Evolutionary conservation across 2,888 invertebrate genomes (phyloP).

Genomic region (Saturnia japonica): DNA sequence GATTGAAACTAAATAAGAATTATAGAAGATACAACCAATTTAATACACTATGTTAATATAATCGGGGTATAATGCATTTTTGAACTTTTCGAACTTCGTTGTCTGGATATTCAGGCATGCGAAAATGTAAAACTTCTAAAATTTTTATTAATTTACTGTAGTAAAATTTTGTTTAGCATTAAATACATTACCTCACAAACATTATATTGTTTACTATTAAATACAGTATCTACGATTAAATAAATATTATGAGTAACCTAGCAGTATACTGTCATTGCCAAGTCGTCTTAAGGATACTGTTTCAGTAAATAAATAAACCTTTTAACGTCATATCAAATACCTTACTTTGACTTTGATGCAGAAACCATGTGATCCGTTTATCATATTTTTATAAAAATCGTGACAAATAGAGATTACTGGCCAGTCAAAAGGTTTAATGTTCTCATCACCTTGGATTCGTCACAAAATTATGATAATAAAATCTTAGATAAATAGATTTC

Average conservation of each 20-base stretch:
- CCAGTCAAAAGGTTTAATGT: slow-evolving; percentile 36
- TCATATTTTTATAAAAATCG: slow-evolving; percentile 61
- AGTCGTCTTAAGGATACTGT: background rate
- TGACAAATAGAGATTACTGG: slow-evolving; percentile 65
- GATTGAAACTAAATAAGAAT: background rate
- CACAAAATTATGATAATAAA: slow-evolving; percentile 31
- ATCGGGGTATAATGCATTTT: background rate
- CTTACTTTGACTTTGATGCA: slow-evolving; percentile 34
- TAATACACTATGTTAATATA: background rate
- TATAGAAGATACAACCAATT: background rate
- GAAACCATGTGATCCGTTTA: slow-evolving; percentile 65
- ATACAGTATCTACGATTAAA: background rate
- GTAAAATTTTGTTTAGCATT: too few relatives aligned
- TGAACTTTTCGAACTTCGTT: background rate
- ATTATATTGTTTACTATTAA: background rate
- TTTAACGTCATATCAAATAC: slow-evolving; percentile 1
- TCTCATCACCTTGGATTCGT: slow-evolving; percentile 40
- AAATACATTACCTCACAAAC: background rate
- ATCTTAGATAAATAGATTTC: slow-evolving; percentile 16
- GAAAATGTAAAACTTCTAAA: background rate
- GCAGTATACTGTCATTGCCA: background rate
- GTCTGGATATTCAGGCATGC: background rate
- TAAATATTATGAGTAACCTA: background rate
- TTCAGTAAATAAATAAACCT: background rate
- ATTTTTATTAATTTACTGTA: background rate